These are phyloP conservation scores for Pogonomyrmex californicus DNA, from an alignment of 1,140 invertebrate genomes.

Conservation along the genomic window DNA sequence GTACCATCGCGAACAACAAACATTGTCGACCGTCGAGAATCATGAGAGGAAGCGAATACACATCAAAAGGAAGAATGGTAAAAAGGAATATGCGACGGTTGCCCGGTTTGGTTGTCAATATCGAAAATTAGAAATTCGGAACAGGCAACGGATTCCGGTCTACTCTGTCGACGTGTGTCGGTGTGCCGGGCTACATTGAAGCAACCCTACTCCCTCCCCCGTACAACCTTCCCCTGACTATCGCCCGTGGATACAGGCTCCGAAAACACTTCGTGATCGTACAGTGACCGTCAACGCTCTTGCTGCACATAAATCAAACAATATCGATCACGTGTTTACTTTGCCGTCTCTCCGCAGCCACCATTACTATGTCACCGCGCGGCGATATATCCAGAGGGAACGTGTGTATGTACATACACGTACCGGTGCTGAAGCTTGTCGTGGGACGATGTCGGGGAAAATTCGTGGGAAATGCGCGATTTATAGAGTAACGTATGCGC, in stretches of 20 bases:
- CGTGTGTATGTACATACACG: background rate
- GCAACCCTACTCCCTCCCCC: background rate
- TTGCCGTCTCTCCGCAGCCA: constrained; percentile 50
- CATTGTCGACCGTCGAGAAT: constrained; percentile 30
- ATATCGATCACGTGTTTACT: constrained; percentile 74
- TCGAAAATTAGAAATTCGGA: constrained; percentile 75
- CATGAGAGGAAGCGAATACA: constrained; percentile 20
- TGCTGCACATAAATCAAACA: constrained; percentile 72
- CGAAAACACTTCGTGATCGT: constrained; percentile 71
- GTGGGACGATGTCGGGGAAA: constrained; percentile 56
- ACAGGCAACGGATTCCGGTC: constrained; percentile 46
- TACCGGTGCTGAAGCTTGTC: constrained; percentile 19
- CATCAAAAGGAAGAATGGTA: constrained; percentile 1
- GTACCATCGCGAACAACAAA: constrained; percentile 28
- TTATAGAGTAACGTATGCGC: constrained; percentile 54
- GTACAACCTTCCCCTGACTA: constrained; percentile 45
- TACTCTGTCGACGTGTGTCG: background rate
- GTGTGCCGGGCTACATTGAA: constrained; percentile 29
- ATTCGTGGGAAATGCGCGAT: constrained; percentile 60
- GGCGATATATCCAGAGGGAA: constrained; percentile 37
- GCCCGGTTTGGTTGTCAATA: constrained; percentile 65
- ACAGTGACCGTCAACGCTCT: constrained; percentile 58
- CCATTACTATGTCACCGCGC: constrained; percentile 63
- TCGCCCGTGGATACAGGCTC: constrained; percentile 62
- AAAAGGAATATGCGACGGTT: constrained; percentile 36